These are phyloP conservation scores for Nemurella pictetii DNA, from an alignment of 2,888 invertebrate species.

Conservation along the genomic window DNA sequence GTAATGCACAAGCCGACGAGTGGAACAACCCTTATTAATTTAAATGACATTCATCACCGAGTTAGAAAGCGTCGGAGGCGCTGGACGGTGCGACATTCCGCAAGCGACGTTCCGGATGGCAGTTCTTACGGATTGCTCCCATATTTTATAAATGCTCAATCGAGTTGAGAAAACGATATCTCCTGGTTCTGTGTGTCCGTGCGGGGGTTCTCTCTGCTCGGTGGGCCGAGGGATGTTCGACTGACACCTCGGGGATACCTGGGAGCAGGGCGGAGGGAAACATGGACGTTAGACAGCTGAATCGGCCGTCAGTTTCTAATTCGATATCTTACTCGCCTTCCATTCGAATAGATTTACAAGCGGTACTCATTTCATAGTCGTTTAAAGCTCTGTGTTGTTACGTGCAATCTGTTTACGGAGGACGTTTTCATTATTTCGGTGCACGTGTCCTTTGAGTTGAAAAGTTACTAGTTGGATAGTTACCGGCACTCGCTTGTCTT, in stretches of 20 bases:
- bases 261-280: neutral
- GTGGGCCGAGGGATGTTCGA: neutral
- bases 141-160: neutral
- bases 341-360: neutral
- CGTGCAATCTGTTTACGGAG: too few species aligned
- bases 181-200: neutral
- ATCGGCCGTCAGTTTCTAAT: neutral
- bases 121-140: neutral
- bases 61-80: neutral
- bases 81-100: neutral
- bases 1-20: neutral
- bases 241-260: neutral
- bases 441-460: neutral
- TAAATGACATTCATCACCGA: neutral
- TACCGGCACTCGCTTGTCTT: neutral
- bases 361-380: neutral
- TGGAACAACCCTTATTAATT: neutral
- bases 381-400: too few species aligned
- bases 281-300: neutral
- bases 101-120: neutral
- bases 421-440: too few species aligned
- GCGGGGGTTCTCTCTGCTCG: too few species aligned
- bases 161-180: neutral
- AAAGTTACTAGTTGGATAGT: neutral
- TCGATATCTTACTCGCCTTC: neutral